Base-by-base conservation (phyloP, 2,797 vertebrate genomes). In the Chrysocyon brachyurus region DNA sequence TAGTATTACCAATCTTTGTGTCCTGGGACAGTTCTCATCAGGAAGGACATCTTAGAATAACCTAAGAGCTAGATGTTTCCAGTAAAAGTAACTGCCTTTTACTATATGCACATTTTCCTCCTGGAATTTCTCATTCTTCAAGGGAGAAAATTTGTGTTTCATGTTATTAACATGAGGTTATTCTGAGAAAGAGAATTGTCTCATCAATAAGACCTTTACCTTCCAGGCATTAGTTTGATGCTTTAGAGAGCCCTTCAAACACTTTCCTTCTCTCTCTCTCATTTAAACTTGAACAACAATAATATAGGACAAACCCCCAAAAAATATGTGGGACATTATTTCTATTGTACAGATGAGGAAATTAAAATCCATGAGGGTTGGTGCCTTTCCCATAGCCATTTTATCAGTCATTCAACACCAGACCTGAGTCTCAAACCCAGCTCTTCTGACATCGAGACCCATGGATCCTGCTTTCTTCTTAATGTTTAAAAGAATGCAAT, bases 141-240 rank as follows among this genome's bases (percentile, higher is more conserved):
- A 24, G 78, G 78, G 10, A 97, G 57, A 96, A 54, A 93, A 91
- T 19, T 96, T 93, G 33, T 56, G 57, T 26, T 72, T 49, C 12
- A 22, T 36, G 17, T 14, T 40, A 31, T 72, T 59, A 22, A 82
- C 7, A 6, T 19, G 22, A 68, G 12, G 68, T 52, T 24, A 52
- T 61, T 81, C 21, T 82, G 86, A 90, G 24, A 24, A 54, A 5
- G 2, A 22, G 17, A 24, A 3, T 46, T 73, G 0, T 54, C 12
- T 59, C 15, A 12, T 14, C 57, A 21, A 1, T 21, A 89, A 72
- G 8, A 2, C 33, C 14, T 49, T 86, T 36, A 16, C 54, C 73
- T 72, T 12, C 2, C 14, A 56, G 16, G n/a, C 70, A 54, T 36
- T 24, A 46, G 8, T 24, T 21, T 28, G 28, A 52, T 5, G 8